These are phyloP conservation scores for Rhopalosiphum padi DNA, from an alignment of 1,140 invertebrate genomes.

Conservation along the genomic window DNA sequence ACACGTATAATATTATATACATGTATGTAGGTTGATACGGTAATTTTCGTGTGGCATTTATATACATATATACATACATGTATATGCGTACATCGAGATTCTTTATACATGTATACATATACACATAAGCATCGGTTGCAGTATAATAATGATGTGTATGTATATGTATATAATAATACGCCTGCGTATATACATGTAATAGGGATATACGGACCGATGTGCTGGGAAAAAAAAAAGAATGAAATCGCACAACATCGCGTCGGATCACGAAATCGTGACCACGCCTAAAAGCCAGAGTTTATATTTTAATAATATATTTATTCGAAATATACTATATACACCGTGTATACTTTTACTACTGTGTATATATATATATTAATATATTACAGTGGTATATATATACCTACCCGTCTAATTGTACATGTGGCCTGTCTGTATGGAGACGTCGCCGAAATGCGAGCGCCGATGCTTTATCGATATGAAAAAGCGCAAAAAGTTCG, in stretches of 20 bases:
- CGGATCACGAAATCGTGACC: slow-evolving; percentile 26
- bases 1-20: no score
- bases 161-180: background rate
- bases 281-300: slow-evolving; percentile 23
- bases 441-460: background rate
- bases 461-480: background rate
- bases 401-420: no score
- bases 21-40: background rate
- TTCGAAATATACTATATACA: background rate
- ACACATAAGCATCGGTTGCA: background rate
- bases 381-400: no score
- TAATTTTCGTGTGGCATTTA: background rate
- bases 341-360: background rate
- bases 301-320: slow-evolving; percentile 25
- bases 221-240: background rate
- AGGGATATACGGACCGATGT: background rate
- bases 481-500: background rate
- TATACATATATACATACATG: background rate
- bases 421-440: no score
- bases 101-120: no score
- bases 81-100: no score
- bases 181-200: background rate
- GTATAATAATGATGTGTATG: background rate
- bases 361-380: no score
- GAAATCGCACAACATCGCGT: background rate